phyloP scores from a whole-genome alignment of 2,888 invertebrate genomes.

The Rhyacophila evoluta region DNA sequence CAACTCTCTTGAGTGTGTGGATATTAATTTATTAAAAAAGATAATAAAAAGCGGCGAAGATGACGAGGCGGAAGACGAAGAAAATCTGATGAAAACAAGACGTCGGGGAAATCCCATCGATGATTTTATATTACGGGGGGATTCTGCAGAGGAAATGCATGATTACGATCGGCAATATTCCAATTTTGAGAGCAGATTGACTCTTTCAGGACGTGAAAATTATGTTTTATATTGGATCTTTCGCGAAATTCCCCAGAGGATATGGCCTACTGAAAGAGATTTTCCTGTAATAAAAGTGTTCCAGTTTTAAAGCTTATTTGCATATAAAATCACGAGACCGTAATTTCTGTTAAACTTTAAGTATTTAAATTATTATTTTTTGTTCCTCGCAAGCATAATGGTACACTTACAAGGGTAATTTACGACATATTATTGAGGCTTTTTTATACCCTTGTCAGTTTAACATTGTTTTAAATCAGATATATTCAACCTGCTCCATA shows the following conservation, averaged over 20 bases:
- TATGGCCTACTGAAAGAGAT: neutral
- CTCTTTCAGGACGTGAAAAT: conserved; percentile 13
- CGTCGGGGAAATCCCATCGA: neutral
- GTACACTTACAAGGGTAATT: too few relatives aligned
- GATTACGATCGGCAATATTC: conserved; percentile 24
- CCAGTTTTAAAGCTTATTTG: neutral
- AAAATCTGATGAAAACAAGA: neutral
- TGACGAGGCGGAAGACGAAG: neutral
- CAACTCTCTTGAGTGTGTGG: neutral
- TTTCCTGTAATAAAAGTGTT: neutral
- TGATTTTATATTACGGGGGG: neutral
- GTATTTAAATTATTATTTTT: too few relatives aligned
- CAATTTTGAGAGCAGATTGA: neutral
- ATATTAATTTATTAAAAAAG: neutral
- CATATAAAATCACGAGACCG: neutral
- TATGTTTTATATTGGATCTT: conserved; percentile 9
- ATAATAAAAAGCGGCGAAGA: neutral
- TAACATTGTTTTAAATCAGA: too few relatives aligned
- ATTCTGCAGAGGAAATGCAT: conserved; percentile 5
- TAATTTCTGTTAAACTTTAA: neutral
- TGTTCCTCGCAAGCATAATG: too few relatives aligned
- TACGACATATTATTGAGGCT: too few relatives aligned
- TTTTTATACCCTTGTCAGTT: too few relatives aligned
- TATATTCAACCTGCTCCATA: too few relatives aligned
- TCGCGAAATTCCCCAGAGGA: neutral